Evolutionary conservation across 2,113 vertebrate species (phyloP), one percentile per base, ranked within the genome.

Genomic region (Aviceda subcristata): DNA sequence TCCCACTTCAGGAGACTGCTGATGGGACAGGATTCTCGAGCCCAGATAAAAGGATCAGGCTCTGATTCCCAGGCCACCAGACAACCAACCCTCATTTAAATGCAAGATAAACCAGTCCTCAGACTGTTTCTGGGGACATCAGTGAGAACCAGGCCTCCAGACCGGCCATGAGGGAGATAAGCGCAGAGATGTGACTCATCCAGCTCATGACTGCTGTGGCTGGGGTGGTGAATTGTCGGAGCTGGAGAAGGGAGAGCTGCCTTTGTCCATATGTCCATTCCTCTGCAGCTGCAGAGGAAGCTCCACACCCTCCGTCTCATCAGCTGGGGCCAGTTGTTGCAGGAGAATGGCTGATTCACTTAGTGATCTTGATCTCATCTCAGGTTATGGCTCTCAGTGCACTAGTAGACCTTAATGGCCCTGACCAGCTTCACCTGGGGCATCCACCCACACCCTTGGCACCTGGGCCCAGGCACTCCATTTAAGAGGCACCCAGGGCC

Each of bases 241-340:
- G 69, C 67, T 90, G 60, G 75, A 62, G 60, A 19, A 39, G 36
- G 80, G 29, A 57, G 43, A 68, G 32, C 41, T 66, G 71, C 46
- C 7, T 26, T 7, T n/a, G 45, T 69, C 82, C 56, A 1, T 23
- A 3, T 60, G 56, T 64, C 30, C n/a, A n/a, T n/a, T n/a, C n/a
- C n/a, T n/a, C n/a, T n/a, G 57, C 77, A 95, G 91, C 94, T 93
- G 73, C 87, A 75, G 39, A 57, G 45, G 73, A 79, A 84, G 91
- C 67, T 95, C 87, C 91, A 71, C 91, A 60, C 82, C 83, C 83
- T 93, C 26, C 1, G 0, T 53, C 34, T 59, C 39, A 26, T 64
- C 67, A n/a, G 23, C 67, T 79, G 50, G 77, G 67, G 23, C 51
- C 30, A 23, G 43, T 11, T 59, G 15, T 41, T 64, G 56, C 30